Base-by-base conservation (phyloP, 2,797 vertebrate genomes). In the Echeneis naucrates region DNA sequence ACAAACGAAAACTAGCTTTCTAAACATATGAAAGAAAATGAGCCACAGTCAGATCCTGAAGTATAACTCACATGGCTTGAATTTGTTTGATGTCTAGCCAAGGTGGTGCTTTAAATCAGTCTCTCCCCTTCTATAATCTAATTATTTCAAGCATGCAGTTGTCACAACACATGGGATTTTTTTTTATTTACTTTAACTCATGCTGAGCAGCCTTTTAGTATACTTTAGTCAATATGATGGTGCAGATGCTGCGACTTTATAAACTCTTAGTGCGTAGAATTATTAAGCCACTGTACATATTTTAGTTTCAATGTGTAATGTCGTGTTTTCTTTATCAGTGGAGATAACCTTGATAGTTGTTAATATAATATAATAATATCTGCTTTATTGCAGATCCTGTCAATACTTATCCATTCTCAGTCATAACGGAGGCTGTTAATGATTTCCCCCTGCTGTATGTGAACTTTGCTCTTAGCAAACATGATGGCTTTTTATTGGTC, bases 381-480 rank as follows among this genome's bases (percentile, higher is more conserved):
- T n/a, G n/a, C n/a, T 55, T 68, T 35, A 74, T 75, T 61, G 68
- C 59, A 8, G 24, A 24, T 5, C 13, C 40, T 24, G 44, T 21
- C 19, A 26, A 62, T 68, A 35, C 51, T 14, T 51, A 48, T 76
- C 16, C 27, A 23, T 65, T 30, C 24, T 9, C 35, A 23, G 40
- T 70, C 37, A 23, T 38, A 5, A 42, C 35, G 33, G 14, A 62
- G 47, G 23, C 7, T 0, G n/a, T 53, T 53, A 14, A 67, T 35
- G 32, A 30, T 50, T 45, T 45, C 27, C 65, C 12, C 2, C 8
- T 51, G 51, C 35, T 37, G 7, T 32, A 4, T 33, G 6, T n/a
- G 14, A 64, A 57, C 82, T 80, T 82, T 84, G 50, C 12, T 52
- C 72, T 62, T 13, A 0, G 44, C 19, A 12, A 61, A 64, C 8